Evolutionary conservation across 2,797 vertebrate genomes (phyloP).

Genomic region (Cirrhinus molitorella): DNA sequence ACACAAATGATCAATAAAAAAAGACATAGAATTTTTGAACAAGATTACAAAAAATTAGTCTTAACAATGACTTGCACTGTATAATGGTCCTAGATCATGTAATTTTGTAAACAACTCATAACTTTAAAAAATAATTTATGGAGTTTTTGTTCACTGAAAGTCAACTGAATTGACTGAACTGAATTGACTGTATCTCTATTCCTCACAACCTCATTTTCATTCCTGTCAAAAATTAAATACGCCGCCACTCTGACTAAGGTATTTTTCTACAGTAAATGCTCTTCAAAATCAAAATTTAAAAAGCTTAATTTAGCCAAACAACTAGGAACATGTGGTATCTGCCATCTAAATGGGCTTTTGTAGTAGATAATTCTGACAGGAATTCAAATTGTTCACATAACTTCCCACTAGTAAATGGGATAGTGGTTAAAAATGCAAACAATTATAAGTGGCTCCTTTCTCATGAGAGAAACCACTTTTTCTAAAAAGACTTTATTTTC

Average conservation of each 20-base stretch:
- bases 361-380: not conserved
- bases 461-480: not conserved
- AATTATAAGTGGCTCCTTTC: not conserved
- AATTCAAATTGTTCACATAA: not conserved
- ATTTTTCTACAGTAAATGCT: not conserved
- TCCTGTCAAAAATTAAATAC: not conserved
- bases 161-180: too few species aligned
- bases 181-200: not conserved
- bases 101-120: not conserved
- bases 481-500: not conserved
- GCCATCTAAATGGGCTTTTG: not conserved
- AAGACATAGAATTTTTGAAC: too few species aligned
- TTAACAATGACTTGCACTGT: not conserved
- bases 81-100: not conserved
- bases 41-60: too few species aligned
- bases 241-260: not conserved
- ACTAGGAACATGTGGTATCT: not conserved
- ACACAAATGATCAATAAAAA: too few species aligned
- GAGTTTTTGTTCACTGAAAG: not conserved
- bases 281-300: not conserved
- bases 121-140: not conserved
- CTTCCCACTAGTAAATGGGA: not conserved
- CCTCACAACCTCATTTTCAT: not conserved
- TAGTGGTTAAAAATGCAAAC: not conserved
- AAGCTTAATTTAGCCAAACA: not conserved